phyloP scores from a whole-genome alignment of 2,113 vertebrate genomes.

The Epinephelus fuscoguttatus region DNA sequence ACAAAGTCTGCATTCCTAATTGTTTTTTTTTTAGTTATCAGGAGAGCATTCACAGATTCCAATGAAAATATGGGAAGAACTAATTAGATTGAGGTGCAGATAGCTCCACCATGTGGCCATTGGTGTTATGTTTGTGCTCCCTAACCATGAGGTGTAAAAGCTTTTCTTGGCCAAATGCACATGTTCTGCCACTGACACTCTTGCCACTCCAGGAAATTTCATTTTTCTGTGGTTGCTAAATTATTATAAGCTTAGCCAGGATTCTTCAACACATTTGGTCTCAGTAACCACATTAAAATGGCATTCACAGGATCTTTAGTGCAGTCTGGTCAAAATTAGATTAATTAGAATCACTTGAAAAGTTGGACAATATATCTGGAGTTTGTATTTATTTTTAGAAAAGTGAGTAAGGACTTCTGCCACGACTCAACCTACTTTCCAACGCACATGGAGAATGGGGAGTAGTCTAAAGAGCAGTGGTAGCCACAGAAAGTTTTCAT shows the following conservation, averaged over 20 bases:
- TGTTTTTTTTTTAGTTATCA: slow-evolving; percentile 12
- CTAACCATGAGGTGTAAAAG: not conserved
- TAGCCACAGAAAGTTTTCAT: too few relatives aligned
- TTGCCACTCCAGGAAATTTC: not conserved
- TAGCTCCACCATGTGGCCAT: slow-evolving; percentile 6
- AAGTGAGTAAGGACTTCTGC: not conserved
- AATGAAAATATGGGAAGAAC: not conserved
- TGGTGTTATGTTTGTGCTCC: not conserved
- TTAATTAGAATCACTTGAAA: not conserved
- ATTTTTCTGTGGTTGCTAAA: not conserved
- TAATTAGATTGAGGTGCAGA: not conserved
- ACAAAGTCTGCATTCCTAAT: not conserved
- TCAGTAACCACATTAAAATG: not conserved
- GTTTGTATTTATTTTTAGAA: not conserved
- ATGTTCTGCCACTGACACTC: not conserved
- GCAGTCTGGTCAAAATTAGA: not conserved
- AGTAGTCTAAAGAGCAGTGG: not conserved
- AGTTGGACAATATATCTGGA: not conserved
- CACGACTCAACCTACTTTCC: not conserved
- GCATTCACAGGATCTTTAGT: not conserved
- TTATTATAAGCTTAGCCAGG: not conserved
- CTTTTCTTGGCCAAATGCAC: not conserved
- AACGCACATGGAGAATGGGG: not conserved
- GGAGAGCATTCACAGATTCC: not conserved
- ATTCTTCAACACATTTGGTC: not conserved